Evolutionary conservation across 2,888 invertebrate genomes (phyloP).

Genomic region (Dryadula phaetusa): DNA sequence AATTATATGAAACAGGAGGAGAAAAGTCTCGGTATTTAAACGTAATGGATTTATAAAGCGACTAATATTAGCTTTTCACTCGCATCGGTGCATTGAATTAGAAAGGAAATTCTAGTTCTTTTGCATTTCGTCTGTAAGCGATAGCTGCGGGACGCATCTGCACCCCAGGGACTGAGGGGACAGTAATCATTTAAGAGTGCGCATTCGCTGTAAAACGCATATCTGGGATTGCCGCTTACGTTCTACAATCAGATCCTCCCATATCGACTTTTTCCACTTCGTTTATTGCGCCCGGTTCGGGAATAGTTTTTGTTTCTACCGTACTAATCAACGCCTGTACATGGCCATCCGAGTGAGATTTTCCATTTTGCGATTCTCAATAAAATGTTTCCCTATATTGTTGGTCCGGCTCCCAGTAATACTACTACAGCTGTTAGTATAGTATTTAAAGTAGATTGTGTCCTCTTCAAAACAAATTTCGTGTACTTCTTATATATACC

Average conservation of each 20-base stretch:
- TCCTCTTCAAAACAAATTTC: constrained; percentile 29
- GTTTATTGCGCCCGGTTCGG: constrained; percentile 75
- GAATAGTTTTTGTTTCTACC: constrained; percentile 80
- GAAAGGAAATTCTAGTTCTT: constrained; percentile 33
- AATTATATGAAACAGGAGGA: constrained; percentile 17
- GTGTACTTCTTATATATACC: constrained; percentile 19
- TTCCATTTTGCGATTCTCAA: constrained; percentile 53
- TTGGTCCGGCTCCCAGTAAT: constrained; percentile 45
- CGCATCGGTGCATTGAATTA: constrained; percentile 34
- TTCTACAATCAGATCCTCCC: constrained; percentile 74
- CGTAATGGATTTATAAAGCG: constrained; percentile 24
- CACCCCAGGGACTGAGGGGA: constrained; percentile 50
- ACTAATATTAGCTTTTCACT: constrained; percentile 25
- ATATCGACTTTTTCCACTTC: constrained; percentile 83
- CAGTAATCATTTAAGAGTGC: constrained; percentile 74
- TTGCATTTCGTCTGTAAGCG: constrained; percentile 38
- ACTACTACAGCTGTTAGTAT: constrained; percentile 40
- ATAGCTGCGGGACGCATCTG: constrained; percentile 48
- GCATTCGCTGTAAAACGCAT: constrained; percentile 76
- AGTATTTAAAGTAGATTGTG: constrained; percentile 45
- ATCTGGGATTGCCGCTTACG: constrained; percentile 76
- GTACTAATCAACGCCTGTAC: constrained; percentile 79
- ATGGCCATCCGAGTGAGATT: constrained; percentile 61
- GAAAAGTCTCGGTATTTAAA: constrained; percentile 18
- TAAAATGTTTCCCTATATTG: constrained; percentile 51